A percentile compares a stretch with the other conserved stretches of the same genome.
These are phyloP conservation scores for Lethenteron reissneri DNA, from an alignment of 2,113 vertebrate species.

Conservation along the genomic window DNA sequence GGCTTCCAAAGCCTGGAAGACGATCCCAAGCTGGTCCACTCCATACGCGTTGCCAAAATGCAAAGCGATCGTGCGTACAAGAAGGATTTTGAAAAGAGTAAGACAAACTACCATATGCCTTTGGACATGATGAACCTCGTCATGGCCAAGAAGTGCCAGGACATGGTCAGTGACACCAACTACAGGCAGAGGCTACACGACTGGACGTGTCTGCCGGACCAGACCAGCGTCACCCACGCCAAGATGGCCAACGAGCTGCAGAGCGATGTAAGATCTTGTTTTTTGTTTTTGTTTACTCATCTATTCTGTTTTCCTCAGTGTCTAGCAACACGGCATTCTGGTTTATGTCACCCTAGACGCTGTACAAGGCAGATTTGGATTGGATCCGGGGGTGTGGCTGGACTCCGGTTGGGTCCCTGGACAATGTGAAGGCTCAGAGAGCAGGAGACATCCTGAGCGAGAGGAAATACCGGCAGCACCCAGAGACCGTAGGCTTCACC, in stretches of 20 bases:
- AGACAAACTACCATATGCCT: conserved; percentile 59
- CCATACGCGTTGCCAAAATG: conserved; percentile 66
- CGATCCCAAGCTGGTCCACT: conserved; percentile 68
- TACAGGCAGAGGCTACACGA: conserved; percentile 56
- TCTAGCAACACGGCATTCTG: conserved; percentile 24
- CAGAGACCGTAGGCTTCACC: conserved; percentile 35
- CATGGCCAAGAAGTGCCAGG: conserved; percentile 83
- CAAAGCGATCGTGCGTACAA: conserved; percentile 82
- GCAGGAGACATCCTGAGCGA: conserved; percentile 42
- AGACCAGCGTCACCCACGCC: conserved; percentile 62
- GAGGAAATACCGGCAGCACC: conserved; percentile 47
- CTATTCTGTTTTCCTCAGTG: no score
- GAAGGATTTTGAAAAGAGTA: conserved; percentile 70
- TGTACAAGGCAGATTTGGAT: conserved; percentile 84
- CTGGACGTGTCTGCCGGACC: conserved; percentile 79
- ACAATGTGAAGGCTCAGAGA: conserved; percentile 41
- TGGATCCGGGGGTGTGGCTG: conserved; percentile 73
- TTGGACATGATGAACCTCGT: conserved; percentile 72
- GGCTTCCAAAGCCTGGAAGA: conserved; percentile 50
- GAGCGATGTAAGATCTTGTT: conserved; percentile 45
- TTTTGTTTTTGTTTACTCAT: no score
- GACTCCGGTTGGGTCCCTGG: conserved; percentile 74
- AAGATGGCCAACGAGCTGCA: conserved; percentile 60
- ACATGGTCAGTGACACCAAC: conserved; percentile 51
- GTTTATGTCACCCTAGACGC: conserved; percentile 32